Percentiles rank a stretch among this genome's conserved stretches.
These are phyloP conservation scores for Eleginops maclovinus DNA, from an alignment of 2,113 vertebrate genomes.

Conservation along the genomic window DNA sequence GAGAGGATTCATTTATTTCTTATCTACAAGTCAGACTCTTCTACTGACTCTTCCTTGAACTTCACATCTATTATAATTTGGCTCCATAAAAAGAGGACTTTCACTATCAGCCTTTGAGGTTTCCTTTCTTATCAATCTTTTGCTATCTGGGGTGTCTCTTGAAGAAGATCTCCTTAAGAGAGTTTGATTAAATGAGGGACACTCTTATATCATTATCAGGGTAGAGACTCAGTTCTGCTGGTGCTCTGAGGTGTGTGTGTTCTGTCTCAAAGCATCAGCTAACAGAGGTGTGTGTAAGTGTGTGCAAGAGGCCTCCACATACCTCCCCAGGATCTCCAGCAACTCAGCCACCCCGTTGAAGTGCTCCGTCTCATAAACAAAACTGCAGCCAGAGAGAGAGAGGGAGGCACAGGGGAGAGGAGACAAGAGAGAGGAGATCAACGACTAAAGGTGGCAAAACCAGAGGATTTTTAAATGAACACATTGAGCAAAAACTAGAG, in stretches of 20 bases:
- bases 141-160: not conserved
- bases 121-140: not conserved
- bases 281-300: slow-evolving; percentile 12
- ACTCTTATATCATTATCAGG: not conserved
- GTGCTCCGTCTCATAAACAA: slow-evolving; percentile 99
- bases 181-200: not conserved
- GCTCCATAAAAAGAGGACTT: not conserved
- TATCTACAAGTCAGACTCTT: slow-evolving; percentile 6
- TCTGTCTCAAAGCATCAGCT: not conserved
- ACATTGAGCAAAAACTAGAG: not conserved
- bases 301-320: slow-evolving; percentile 53
- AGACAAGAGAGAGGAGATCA: not conserved
- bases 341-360: slow-evolving; percentile 99
- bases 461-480: not conserved
- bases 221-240: not conserved
- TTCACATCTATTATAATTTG: not conserved
- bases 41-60: not conserved
- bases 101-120: not conserved
- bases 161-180: not conserved
- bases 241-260: not conserved
- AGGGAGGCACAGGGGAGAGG: not conserved
- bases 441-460: not conserved
- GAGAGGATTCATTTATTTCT: slow-evolving; percentile 3
- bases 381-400: slow-evolving; percentile 83
- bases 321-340: slow-evolving; percentile 99